A percentile compares a stretch with the other conserved stretches of the same genome.
phyloP scores from a whole-genome alignment of 1,140 invertebrate species.

The Sycobia sp. region DNA sequence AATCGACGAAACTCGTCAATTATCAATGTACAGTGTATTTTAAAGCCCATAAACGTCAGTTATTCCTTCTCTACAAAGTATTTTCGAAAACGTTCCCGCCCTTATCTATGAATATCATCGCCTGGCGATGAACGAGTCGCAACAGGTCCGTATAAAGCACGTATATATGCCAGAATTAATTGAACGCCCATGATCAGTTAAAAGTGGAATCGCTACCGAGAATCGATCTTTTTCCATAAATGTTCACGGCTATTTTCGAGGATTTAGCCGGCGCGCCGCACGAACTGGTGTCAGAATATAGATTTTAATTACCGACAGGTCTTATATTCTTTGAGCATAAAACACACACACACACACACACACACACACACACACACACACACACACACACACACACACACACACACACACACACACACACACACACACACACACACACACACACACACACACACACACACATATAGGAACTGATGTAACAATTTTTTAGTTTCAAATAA shows the following conservation, averaged over 20 bases:
- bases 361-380: no score
- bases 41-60: conserved; percentile 24
- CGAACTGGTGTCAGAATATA: no score
- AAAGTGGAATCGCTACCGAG: conserved; percentile 18
- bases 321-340: no score
- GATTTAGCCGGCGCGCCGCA: neutral
- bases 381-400: no score
- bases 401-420: no score
- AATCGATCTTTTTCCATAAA: neutral
- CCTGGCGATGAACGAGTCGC: conserved; percentile 16
- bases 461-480: no score
- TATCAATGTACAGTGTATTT: conserved; percentile 10
- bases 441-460: no score
- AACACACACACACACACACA: no score
- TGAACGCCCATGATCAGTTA: conserved; percentile 30
- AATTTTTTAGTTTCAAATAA: no score
- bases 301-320: no score
- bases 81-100: conserved; percentile 8
- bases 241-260: neutral
- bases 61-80: neutral
- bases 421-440: no score
- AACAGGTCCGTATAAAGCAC: conserved; percentile 25
- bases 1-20: conserved; percentile 11
- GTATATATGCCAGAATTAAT: conserved; percentile 40
- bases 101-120: conserved; percentile 33